Percentiles rank a stretch among this genome's conserved stretches.
Conservation (phyloP, 2,888 invertebrate species). For the Pristionchus exspectatus region DNA sequence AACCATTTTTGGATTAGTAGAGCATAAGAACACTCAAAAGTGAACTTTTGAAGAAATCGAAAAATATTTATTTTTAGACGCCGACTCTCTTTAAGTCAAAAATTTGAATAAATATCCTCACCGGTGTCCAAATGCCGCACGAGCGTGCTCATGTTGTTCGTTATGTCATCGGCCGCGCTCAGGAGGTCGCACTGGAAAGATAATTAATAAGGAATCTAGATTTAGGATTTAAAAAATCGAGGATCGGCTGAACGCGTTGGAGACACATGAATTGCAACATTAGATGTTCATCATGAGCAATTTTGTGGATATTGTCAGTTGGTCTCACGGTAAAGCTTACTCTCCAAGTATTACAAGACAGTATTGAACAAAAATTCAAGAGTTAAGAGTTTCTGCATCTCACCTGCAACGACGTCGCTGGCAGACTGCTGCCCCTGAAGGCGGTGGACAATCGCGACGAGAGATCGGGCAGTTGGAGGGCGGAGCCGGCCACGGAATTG, state of each 20-base stretch:
- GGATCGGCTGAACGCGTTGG: too few relatives aligned
- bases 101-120: not conserved
- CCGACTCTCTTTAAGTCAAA: too few relatives aligned
- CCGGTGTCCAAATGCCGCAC: constrained; percentile 38
- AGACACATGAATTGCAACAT: too few relatives aligned
- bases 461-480: constrained; percentile 65
- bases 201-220: not conserved
- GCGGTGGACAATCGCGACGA: constrained; percentile 69
- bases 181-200: constrained; percentile 86
- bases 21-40: too few relatives aligned
- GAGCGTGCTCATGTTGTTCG: constrained; percentile 91
- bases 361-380: too few relatives aligned
- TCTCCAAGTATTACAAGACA: too few relatives aligned
- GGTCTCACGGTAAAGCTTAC: too few relatives aligned
- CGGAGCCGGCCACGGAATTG: constrained; percentile 11
- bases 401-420: constrained; percentile 65
- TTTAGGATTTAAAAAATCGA: not conserved
- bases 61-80: too few relatives aligned
- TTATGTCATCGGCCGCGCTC: constrained; percentile 96
- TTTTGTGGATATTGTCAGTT: too few relatives aligned
- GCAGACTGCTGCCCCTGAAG: constrained; percentile 70
- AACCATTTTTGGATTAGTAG: too few relatives aligned
- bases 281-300: too few relatives aligned
- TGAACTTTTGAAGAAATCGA: too few relatives aligned
- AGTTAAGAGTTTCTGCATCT: not conserved